Evolutionary conservation across 2,797 vertebrate genomes (phyloP), one percentile per base, ranked within the genome.

Genomic region (Lophotriccus pileatus): DNA sequence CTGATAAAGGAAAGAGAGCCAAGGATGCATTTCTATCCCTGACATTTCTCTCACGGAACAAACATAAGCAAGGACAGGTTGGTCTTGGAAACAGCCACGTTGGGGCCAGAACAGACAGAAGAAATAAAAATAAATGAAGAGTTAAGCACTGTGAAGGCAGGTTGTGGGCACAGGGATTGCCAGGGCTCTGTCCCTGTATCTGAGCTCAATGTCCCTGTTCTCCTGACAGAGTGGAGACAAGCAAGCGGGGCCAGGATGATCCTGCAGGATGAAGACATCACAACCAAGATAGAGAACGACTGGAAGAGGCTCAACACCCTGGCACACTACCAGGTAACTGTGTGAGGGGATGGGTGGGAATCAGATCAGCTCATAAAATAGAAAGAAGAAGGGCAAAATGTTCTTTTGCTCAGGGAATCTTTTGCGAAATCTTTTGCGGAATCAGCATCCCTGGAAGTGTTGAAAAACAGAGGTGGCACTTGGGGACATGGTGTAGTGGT

Each of bases 271-370:
- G 99, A 99, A 94, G 99, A 99, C 92, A 97, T 99, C 97, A 99
- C 99, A 88, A 99, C 99, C 30, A 99, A 99, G 97, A 99, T 99
- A 18, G 99, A 99, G 94, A 98, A 98, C 0, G 99, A 99, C 98
- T 99, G 99, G 99, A 99, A 99, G 98, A 98, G 99, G 91, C 98
- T 99, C 89, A 99, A 99, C 97, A 99, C 99, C 0, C 94, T 99
- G 94, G 98, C 97, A 52, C 99, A 99, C 77, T 98, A 98, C 90
- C 98, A 98, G 98, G 98, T 98, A 84, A 84, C 39, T 12, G 12
- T 17, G 47, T 19, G 58, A 75, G 21, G 52, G 19, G 25, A 2
- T 39, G 53, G 21, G 30, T n/a, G 3, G 41, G 43, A 34, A 59
- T 17, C 10, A 24, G 20, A 22, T 69, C 22, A n/a, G 18, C 15